phyloP scores from a whole-genome alignment of 53 echinoderm and acorn worm genomes.

The Holothuria scabra region DNA sequence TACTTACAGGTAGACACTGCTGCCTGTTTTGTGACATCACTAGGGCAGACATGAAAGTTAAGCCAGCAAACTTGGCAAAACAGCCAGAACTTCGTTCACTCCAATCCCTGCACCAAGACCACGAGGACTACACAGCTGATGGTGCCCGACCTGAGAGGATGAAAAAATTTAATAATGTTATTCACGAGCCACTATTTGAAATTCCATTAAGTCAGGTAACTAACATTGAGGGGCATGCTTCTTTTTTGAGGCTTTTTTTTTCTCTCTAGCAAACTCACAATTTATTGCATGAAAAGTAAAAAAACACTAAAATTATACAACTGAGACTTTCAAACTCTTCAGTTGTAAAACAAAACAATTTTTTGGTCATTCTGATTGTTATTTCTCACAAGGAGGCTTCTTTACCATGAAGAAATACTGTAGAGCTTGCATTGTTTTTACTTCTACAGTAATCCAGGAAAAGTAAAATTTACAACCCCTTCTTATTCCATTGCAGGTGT shows the following conservation, averaged over 20 bases:
- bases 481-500: slow-evolving; percentile 1
- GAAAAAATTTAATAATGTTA: neutral
- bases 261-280: no score
- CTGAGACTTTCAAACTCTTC: no score
- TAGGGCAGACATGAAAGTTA: neutral
- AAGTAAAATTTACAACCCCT: no score
- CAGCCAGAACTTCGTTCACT: neutral
- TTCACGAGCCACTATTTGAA: neutral
- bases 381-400: no score
- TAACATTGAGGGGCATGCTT: neutral
- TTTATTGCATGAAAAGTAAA: no score
- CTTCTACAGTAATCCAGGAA: no score
- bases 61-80: neutral
- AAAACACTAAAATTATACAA: no score
- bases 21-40: neutral
- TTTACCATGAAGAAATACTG: no score
- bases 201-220: neutral
- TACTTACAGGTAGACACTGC: slow-evolving; percentile 19
- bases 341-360: no score
- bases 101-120: neutral
- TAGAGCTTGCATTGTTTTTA: no score
- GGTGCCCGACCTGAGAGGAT: slow-evolving; percentile 6
- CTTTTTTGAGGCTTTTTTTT: no score
- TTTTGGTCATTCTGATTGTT: no score
- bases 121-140: slow-evolving; percentile 3